A percentile compares a stretch with the other conserved stretches of the same genome.
These are phyloP conservation scores for Huso huso DNA, from an alignment of 2,797 vertebrate genomes.

Conservation along the genomic window DNA sequence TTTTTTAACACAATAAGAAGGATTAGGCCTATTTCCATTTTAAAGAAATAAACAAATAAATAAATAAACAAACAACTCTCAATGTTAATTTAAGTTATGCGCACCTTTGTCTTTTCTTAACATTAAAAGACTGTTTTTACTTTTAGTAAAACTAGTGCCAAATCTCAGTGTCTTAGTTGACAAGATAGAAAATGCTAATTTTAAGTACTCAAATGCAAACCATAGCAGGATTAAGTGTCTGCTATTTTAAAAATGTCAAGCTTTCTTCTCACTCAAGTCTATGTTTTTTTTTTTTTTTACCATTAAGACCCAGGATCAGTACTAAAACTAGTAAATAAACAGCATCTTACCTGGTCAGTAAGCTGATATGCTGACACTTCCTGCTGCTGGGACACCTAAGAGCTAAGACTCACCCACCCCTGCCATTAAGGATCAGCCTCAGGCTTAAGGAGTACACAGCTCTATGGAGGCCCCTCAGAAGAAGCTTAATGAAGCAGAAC, in stretches of 20 bases:
- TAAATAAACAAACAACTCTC: too few relatives aligned
- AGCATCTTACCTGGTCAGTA: constrained; percentile 64
- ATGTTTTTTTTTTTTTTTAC: constrained; percentile 28
- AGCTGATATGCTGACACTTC: constrained; percentile 47
- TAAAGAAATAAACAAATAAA: too few relatives aligned
- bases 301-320: constrained; percentile 39
- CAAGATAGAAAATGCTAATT: too few relatives aligned
- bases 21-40: too few relatives aligned
- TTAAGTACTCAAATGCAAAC: constrained; percentile 18
- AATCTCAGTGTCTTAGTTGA: too few relatives aligned
- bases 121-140: too few relatives aligned
- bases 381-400: constrained; percentile 26
- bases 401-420: constrained; percentile 23
- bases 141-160: too few relatives aligned
- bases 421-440: constrained; percentile 19
- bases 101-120: too few relatives aligned
- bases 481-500: constrained; percentile 39
- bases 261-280: constrained; percentile 23
- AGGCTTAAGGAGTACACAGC: constrained; percentile 14
- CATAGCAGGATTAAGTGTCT: constrained; percentile 35
- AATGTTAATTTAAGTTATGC: too few relatives aligned
- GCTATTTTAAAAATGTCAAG: constrained; percentile 28
- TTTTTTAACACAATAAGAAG: too few relatives aligned
- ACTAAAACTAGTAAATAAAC: constrained; percentile 62
- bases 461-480: constrained; percentile 10